These are phyloP conservation scores for Eupsilia transversa DNA, from an alignment of 2,888 invertebrate genomes.

Conservation along the genomic window DNA sequence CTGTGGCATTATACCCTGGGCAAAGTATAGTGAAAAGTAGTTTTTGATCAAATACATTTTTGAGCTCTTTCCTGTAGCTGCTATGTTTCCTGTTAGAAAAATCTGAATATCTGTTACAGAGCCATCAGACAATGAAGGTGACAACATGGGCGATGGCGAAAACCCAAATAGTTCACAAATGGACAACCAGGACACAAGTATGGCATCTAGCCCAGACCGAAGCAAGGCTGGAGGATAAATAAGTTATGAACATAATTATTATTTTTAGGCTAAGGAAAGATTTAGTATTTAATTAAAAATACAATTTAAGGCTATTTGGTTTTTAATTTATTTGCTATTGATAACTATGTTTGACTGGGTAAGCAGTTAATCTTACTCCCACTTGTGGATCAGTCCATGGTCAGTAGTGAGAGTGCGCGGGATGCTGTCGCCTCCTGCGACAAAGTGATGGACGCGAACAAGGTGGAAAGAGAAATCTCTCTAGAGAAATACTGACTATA, in stretches of 20 bases:
- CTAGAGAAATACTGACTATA: not conserved
- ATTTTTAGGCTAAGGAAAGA: slow-evolving; percentile 35
- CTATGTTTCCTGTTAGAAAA: not conserved
- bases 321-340: slow-evolving; percentile 3
- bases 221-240: slow-evolving; percentile 79
- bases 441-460: not conserved
- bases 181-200: slow-evolving; percentile 81
- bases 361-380: not conserved
- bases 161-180: slow-evolving; percentile 84
- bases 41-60: not conserved
- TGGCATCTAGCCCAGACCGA: slow-evolving; percentile 84
- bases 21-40: not conserved
- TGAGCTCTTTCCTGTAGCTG: not conserved
- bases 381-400: not conserved
- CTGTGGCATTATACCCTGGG: not conserved
- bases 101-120: slow-evolving; percentile 73
- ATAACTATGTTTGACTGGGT: not conserved
- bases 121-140: slow-evolving; percentile 88
- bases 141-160: slow-evolving; percentile 85
- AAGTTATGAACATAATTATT: slow-evolving; percentile 23
- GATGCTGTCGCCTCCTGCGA: not conserved
- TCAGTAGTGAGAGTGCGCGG: not conserved
- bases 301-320: slow-evolving; percentile 24
- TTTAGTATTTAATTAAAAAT: slow-evolving; percentile 47
- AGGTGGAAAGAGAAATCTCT: not conserved